Conservation (phyloP, 2,113 vertebrate species). For the Sigmodon hispidus region DNA sequence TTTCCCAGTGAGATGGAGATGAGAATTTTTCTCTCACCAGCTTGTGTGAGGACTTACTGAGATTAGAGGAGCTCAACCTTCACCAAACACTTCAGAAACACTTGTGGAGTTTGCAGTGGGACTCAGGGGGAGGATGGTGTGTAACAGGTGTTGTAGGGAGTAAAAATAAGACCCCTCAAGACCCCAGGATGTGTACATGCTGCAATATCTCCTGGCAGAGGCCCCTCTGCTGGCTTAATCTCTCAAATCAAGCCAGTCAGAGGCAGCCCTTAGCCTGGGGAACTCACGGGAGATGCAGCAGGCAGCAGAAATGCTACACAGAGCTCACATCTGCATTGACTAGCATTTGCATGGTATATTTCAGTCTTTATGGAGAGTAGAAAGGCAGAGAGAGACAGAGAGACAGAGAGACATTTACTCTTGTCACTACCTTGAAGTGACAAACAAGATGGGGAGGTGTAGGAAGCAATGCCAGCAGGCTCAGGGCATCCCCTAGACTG, state of each 20-base stretch:
- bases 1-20: conserved; percentile 4
- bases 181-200: not conserved
- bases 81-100: not conserved
- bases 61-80: not conserved
- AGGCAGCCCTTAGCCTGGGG: conserved; percentile 55
- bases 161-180: not conserved
- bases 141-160: not conserved
- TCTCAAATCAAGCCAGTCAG: not conserved
- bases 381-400: not conserved
- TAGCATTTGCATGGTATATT: not conserved
- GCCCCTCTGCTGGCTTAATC: conserved; percentile 30
- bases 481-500: not conserved
- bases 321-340: conserved; percentile 31
- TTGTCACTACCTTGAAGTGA: not conserved
- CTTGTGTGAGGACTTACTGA: not conserved
- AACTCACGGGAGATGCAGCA: conserved; percentile 26
- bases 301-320: not conserved
- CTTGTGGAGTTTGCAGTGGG: not conserved
- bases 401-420: not conserved
- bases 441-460: not conserved
- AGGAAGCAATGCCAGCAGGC: not conserved
- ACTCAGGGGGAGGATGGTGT: not conserved
- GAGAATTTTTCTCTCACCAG: not conserved
- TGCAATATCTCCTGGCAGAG: not conserved
- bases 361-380: not conserved